Percentiles rank a stretch among this genome's conserved stretches.
Evolutionary conservation across 2,113 vertebrate genomes (phyloP).

Genomic region (Formicarius rufipectus): DNA sequence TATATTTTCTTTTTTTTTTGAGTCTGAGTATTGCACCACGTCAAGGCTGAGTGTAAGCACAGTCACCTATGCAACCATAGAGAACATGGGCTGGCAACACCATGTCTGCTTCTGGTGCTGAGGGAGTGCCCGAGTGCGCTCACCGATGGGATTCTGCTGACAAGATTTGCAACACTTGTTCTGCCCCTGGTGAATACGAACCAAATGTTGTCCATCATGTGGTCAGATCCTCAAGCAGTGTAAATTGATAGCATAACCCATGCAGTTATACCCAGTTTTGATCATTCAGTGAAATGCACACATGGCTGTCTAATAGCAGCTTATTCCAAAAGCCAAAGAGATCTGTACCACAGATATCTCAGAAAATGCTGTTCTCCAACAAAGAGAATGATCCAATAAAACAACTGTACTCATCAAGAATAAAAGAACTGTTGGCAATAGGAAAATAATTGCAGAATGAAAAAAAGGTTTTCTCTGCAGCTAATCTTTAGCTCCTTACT

Average conservation of each 20-base stretch:
- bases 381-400: background rate
- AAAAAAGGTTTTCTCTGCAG: background rate
- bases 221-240: background rate
- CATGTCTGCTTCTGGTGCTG: fast-evolving
- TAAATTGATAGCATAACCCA: background rate
- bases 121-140: no score
- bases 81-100: background rate
- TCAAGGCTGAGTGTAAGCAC: no score
- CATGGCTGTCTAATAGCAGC: background rate
- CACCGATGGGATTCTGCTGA: background rate
- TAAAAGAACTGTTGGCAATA: background rate
- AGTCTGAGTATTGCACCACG: background rate
- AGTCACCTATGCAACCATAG: fast-evolving
- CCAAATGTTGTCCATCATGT: background rate
- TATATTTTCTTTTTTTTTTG: no score
- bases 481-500: background rate
- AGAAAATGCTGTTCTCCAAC: background rate
- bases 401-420: background rate
- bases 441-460: background rate
- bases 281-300: background rate
- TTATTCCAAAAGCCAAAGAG: background rate
- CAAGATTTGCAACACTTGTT: background rate
- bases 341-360: background rate
- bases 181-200: background rate
- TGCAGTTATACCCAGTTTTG: background rate